phyloP scores from a whole-genome alignment of 2,888 invertebrate genomes.

The Monoplex corrugatus region DNA sequence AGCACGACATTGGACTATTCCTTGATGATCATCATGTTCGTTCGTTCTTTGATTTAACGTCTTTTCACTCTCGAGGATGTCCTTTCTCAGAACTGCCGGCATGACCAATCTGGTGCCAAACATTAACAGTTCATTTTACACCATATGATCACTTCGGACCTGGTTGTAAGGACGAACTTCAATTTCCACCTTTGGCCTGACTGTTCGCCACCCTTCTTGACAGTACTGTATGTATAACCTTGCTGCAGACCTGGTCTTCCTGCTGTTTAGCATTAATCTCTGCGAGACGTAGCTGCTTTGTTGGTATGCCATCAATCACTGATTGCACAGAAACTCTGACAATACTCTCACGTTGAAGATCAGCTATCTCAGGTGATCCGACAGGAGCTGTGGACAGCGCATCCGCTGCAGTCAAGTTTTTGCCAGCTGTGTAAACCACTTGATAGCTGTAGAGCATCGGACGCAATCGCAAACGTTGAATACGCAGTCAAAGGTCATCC shows the following conservation, averaged over 20 bases:
- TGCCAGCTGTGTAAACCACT: too few relatives aligned
- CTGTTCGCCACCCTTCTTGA: not conserved
- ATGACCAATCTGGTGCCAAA: not conserved
- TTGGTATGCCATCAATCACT: not conserved
- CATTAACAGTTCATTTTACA: not conserved
- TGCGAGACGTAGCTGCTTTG: not conserved
- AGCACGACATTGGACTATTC: conserved; percentile 61
- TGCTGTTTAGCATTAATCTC: not conserved
- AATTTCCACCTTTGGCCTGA: not conserved
- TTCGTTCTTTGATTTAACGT: too few relatives aligned
- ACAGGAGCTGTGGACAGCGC: too few relatives aligned
- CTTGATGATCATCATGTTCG: conserved; percentile 27
- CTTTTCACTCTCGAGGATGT: not conserved
- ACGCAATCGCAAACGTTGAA: too few relatives aligned
- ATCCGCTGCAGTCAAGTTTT: too few relatives aligned
- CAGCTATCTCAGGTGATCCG: too few relatives aligned
- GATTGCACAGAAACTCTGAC: not conserved
- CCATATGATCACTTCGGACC: not conserved
- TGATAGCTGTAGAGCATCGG: too few relatives aligned
- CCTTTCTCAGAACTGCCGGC: not conserved
- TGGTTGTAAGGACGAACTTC: not conserved
- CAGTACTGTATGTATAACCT: not conserved
- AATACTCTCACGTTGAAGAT: not conserved
- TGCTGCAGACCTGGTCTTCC: not conserved
- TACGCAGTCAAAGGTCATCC: too few relatives aligned